Base-by-base conservation (phyloP, 2,888 invertebrate genomes). In the Eupeodes luniger region DNA sequence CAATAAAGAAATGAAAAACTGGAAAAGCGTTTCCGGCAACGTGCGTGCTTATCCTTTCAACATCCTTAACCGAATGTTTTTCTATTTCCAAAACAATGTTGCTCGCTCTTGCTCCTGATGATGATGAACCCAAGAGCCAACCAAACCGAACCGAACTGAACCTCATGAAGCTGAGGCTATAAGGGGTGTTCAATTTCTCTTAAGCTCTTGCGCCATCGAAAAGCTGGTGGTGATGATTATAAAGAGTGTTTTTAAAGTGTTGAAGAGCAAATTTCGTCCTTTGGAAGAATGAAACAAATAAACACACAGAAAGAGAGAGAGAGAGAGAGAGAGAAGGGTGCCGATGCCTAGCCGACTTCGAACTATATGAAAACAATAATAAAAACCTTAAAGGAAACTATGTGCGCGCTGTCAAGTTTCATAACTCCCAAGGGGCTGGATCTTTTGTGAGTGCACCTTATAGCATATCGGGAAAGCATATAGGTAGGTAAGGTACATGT, bases 11-110 rank as follows among this genome's bases (percentile, higher is more conserved):
- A 51, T 19, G 6, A 14, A 67, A 61, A 40, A n/a, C 1, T 53
- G 66, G 61, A 62, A 61, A 70, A 40, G 66, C 74, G 36, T 76
- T 82, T 75, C 84, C 81, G 81, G 34, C 69, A 78, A 88, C 40
- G 40, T 40, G 6, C 90, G 90, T 91, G 91, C 87, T 91, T 92
- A 92, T 92, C 93, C 92, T 92, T 92, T 92, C 92, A 92, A 91
- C 91, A 92, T 91, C 92, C 91, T 91, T 90, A 90, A 91, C 91
- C 91, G 90, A 91, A 91, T 91, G 89, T 89, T 86, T 85, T 79
- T 62, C 61, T 77, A 44, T 84, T 87, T 57, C 80, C 64, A 40
- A 40, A 40, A 40, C 9, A 81, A 66, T 67, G 67, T 61, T 49
- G 64, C 27, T 53, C 49, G 74, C 88, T 88, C 78, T 81, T 74